Conservation (phyloP, 2,113 vertebrate genomes). For the Muscicapa adusta region DNA sequence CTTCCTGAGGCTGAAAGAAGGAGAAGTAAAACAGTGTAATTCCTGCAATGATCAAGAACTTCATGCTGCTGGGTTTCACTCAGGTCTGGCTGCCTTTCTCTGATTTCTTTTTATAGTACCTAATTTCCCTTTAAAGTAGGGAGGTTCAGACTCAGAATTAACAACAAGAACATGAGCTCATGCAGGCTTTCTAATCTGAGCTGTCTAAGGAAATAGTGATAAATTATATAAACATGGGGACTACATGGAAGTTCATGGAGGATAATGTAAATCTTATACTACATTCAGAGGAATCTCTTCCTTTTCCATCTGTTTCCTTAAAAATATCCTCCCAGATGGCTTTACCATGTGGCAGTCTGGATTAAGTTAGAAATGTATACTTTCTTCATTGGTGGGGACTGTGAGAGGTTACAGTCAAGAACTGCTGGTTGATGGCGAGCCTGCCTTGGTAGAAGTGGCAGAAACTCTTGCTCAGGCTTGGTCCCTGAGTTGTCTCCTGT, state of each 20-base stretch:
- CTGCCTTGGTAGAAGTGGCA: not conserved
- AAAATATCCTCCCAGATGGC: constrained; percentile 75
- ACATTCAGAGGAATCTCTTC: constrained; percentile 74
- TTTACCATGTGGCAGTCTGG: constrained; percentile 73
- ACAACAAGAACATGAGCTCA: constrained; percentile 64
- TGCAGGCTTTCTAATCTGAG: constrained; percentile 73
- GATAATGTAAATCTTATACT: constrained; percentile 81
- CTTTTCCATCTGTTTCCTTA: constrained; percentile 79
- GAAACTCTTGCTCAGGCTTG: not conserved
- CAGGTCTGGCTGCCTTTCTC: not conserved
- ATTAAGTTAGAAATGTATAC: constrained; percentile 67
- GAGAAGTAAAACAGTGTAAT: not conserved
- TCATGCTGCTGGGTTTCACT: not conserved
- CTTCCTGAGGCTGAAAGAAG: not conserved
- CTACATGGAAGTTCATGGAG: constrained; percentile 75
- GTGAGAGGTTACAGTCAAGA: not conserved
- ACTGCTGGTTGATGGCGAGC: not conserved
- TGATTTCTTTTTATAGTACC: constrained; percentile 23
- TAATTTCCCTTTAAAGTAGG: constrained; percentile 65
- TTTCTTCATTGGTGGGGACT: constrained; percentile 49
- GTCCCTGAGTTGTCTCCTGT: not conserved
- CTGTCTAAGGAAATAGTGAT: constrained; percentile 75
- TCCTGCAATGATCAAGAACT: not conserved
- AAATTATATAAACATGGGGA: constrained; percentile 76
- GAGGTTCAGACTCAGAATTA: constrained; percentile 52